A percentile compares a stretch with the other conserved stretches of the same genome.
Evolutionary conservation across 2,797 vertebrate species (phyloP).

Genomic region (Phrynocephalus forsythii): DNA sequence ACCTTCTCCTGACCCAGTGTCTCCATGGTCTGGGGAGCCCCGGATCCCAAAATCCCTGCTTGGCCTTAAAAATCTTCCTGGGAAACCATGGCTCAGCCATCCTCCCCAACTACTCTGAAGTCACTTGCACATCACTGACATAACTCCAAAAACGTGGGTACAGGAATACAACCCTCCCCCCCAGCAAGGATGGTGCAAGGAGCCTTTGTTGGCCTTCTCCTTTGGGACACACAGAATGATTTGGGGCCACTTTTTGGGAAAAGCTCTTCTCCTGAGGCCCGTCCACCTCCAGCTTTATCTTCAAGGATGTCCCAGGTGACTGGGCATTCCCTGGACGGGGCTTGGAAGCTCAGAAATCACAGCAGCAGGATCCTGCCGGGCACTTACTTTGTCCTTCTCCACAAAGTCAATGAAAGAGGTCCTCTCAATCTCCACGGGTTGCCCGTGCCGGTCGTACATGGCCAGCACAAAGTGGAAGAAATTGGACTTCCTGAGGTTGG

Average conservation of each 20-base stretch:
- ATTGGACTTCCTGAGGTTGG: conserved; percentile 77
- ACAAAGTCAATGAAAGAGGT: conserved; percentile 96
- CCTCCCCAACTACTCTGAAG: background rate
- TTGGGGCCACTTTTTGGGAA: no score
- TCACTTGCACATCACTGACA: background rate
- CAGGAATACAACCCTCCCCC: background rate
- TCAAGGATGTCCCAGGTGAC: no score
- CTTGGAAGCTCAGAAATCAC: no score
- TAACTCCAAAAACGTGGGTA: background rate
- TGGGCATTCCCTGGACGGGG: no score
- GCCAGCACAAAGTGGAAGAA: conserved; percentile 72
- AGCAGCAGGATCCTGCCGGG: background rate
- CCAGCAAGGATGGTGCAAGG: no score
- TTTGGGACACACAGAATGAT: no score
- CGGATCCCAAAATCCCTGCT: background rate
- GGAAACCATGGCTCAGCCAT: no score
- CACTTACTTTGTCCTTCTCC: conserved; percentile 90
- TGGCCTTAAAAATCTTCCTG: no score
- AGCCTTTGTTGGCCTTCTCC: no score
- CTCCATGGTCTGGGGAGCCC: background rate
- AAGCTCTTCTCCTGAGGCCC: no score
- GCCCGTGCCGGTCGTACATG: conserved; percentile 94
- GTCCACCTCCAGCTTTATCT: no score
- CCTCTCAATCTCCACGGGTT: conserved; percentile 95
- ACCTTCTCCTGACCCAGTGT: no score